Percentiles rank a stretch among this genome's conserved stretches.
phyloP scores from a whole-genome alignment of 2,113 vertebrate species.

The Lamprologus ornatipinnis region DNA sequence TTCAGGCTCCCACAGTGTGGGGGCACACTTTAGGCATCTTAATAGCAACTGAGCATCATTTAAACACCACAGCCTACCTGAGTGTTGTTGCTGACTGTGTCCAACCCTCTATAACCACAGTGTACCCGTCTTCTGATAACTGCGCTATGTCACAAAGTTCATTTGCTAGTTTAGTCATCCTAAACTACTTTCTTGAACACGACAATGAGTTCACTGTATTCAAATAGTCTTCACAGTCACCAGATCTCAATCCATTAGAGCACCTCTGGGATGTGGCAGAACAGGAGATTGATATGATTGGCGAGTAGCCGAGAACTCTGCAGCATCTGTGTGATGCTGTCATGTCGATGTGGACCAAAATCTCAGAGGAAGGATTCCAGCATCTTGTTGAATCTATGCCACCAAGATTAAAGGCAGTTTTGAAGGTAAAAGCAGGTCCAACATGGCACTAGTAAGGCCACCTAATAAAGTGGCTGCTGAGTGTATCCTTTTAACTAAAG shows the following conservation, averaged over 20 bases:
- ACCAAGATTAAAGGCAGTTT: not conserved
- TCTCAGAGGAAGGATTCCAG: not conserved
- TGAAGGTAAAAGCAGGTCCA: not conserved
- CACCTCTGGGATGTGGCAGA: not conserved
- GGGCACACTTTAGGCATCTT: not conserved
- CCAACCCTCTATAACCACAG: not conserved
- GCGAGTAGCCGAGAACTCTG: not conserved
- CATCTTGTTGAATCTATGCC: not conserved
- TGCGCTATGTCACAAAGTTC: not conserved
- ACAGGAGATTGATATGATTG: not conserved
- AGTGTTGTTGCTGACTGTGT: not conserved
- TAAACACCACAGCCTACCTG: not conserved
- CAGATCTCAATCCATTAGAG: not conserved
- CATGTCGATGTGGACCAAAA: not conserved
- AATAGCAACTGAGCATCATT: not conserved
- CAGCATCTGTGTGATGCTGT: not conserved
- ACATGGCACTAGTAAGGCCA: not conserved
- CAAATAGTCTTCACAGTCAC: not conserved
- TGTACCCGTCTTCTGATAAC: not conserved
- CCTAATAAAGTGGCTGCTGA: not conserved
- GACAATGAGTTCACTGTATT: not conserved
- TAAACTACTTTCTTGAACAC: not conserved
- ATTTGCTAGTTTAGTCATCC: not conserved
- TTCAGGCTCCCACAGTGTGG: not conserved
- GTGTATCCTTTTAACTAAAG: not conserved